Percentiles rank a stretch among this genome's conserved stretches.
Conservation (phyloP, 2,113 vertebrate genomes). For the Potamarius usumacintae region DNA sequence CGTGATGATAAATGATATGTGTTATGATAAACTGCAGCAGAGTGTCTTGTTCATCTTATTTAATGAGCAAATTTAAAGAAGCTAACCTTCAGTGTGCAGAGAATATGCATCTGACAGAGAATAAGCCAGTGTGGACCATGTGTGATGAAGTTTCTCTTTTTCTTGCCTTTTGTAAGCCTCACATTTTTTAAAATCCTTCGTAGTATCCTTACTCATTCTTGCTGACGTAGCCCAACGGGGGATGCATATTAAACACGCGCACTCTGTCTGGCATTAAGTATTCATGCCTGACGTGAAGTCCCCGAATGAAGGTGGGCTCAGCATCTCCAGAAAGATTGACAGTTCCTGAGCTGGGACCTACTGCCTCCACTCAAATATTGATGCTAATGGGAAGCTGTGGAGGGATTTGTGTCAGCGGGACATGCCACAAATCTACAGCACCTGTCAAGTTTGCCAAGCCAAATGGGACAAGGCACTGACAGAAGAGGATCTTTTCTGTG, state of each 20-base stretch:
- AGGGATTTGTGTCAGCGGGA: constrained; percentile 51
- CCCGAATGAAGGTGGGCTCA: constrained; percentile 45
- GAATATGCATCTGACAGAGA: background rate
- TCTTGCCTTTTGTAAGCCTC: too few relatives aligned
- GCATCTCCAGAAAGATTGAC: constrained; percentile 38
- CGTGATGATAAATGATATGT: background rate
- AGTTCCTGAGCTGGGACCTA: constrained; percentile 21
- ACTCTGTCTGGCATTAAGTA: constrained; percentile 36
- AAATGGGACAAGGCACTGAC: constrained; percentile 33
- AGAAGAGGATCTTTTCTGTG: constrained; percentile 29
- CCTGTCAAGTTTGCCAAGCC: constrained; percentile 43
- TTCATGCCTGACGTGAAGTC: constrained; percentile 40
- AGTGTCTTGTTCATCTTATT: background rate
- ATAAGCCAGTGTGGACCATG: background rate
- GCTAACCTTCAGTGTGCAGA: background rate
- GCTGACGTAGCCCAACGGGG: constrained; percentile 36
- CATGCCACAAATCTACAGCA: constrained; percentile 20
- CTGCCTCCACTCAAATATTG: constrained; percentile 45
- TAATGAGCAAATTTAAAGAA: background rate
- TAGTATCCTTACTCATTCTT: constrained; percentile 14
- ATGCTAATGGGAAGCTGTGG: constrained; percentile 51
- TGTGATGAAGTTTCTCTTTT: background rate
- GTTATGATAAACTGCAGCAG: background rate
- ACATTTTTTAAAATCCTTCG: background rate
- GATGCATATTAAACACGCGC: constrained; percentile 40